Evolutionary conservation across 37 sponge, comb jelly and placozoan species (phyloP), one percentile per base, ranked within the genome.

Genomic region (Cladorhizidae sp.): DNA sequence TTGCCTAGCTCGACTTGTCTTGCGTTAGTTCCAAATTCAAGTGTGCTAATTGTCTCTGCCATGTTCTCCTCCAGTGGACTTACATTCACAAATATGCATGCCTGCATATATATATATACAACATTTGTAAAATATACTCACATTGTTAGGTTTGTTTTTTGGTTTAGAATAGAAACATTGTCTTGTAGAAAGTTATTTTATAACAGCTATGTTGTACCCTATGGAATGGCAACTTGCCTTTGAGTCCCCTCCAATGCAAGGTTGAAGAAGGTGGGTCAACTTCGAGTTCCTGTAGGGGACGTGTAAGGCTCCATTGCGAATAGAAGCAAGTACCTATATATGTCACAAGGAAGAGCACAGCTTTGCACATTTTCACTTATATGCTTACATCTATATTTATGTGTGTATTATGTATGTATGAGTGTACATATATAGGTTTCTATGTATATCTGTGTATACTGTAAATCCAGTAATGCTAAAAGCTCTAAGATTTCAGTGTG

Each of bases 281-380:
- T 93, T 93, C 6, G 93, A 93, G 72, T 93, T 93, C 17, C 93
- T 83, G 57, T 93, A 93, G 1, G 93, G 93, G 79, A 93, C 74
- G 55, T 93, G 93, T 37, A 93, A 73, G 49, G 90, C 86, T 43
- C 69, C 73, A 39, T 81, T 85, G 0, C 93, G 70, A 8, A 93
- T 64, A 29, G 87, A 83, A 20, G 82, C 65, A 83, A 93, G 89
- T 20, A 93, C 93, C 93, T 93, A 36, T n/a, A n/a, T n/a, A n/a
- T n/a, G 73, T 12, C n/a, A n/a, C n/a, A n/a, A n/a, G n/a, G n/a
- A n/a, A n/a, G n/a, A n/a, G n/a, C n/a, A n/a, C n/a, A n/a, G n/a
- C n/a, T n/a, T n/a, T n/a, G n/a, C n/a, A n/a, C n/a, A n/a, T n/a
- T 26, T 63, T n/a, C 22, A 22, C 22, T 63, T 25, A 63, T 63